These are phyloP conservation scores for Drosophila ficusphila DNA, from an alignment of 1,140 invertebrate species.

Conservation along the genomic window DNA sequence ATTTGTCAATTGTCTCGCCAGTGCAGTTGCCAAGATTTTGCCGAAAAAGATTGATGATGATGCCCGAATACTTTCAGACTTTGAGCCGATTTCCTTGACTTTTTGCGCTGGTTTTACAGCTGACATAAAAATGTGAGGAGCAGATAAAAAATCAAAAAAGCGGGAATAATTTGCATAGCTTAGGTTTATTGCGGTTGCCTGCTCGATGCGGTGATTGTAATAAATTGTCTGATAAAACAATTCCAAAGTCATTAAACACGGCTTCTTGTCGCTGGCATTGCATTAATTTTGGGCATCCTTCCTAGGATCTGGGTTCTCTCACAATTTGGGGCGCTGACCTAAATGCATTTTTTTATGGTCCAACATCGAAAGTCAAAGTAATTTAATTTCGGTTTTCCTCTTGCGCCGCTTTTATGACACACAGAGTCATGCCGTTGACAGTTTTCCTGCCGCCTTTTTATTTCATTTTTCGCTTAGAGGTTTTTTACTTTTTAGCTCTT, in stretches of 20 bases:
- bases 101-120: constrained; percentile 17
- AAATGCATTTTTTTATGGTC: constrained; percentile 50
- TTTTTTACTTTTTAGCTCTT: constrained; percentile 27
- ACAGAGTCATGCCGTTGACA: constrained; percentile 45
- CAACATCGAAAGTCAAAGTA: constrained; percentile 53
- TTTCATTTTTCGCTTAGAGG: constrained; percentile 25
- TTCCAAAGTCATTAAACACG: constrained; percentile 56
- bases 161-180: constrained; percentile 44
- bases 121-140: constrained; percentile 46
- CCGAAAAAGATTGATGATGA: constrained; percentile 50
- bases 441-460: constrained; percentile 35
- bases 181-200: constrained; percentile 47
- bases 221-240: constrained; percentile 61
- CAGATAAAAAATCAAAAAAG: constrained; percentile 26
- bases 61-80: constrained; percentile 45
- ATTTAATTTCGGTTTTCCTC: constrained; percentile 55
- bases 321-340: constrained; percentile 31
- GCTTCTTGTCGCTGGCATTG: constrained; percentile 25
- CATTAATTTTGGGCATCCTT: constrained; percentile 31
- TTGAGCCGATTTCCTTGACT: constrained; percentile 31
- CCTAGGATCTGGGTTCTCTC: constrained; percentile 8
- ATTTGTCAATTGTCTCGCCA: constrained; percentile 55
- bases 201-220: constrained; percentile 42
- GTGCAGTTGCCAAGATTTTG: constrained; percentile 41
- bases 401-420: constrained; percentile 34